These are phyloP conservation scores for Crambe crambe DNA, from an alignment of 37 sponge, comb jelly and placozoan genomes.

Conservation along the genomic window DNA sequence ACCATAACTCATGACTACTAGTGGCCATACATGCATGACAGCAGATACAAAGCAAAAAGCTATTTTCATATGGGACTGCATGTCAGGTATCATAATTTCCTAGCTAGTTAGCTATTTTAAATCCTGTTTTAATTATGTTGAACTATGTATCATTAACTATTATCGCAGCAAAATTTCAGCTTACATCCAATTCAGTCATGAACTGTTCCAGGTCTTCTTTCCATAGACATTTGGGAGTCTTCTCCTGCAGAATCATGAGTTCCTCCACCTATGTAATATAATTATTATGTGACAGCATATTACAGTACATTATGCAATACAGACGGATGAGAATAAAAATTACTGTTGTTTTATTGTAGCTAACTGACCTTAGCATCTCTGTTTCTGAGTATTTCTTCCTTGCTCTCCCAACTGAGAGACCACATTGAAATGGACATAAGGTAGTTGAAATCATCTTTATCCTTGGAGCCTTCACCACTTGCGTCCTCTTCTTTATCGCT, in stretches of 20 bases:
- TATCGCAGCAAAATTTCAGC: too few relatives aligned
- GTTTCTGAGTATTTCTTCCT: conserved; percentile 84
- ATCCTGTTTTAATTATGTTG: too few relatives aligned
- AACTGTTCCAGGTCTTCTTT: conserved; percentile 81
- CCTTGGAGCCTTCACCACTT: conserved; percentile 15
- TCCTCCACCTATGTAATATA: conserved; percentile 57
- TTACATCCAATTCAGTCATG: conserved; percentile 72
- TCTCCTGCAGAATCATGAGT: conserved; percentile 53
- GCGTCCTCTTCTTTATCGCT: conserved; percentile 22
- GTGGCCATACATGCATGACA: too few relatives aligned
- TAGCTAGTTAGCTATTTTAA: too few relatives aligned
- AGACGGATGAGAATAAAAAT: too few relatives aligned
- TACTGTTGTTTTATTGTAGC: too few relatives aligned
- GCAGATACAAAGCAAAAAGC: too few relatives aligned
- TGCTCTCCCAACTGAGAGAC: conserved; percentile 87
- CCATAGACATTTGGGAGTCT: conserved; percentile 82
- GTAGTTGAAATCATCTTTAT: conserved; percentile 81
- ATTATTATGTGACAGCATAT: too few relatives aligned
- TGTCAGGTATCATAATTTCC: too few relatives aligned
- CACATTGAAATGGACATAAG: conserved; percentile 88
- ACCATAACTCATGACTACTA: too few relatives aligned
- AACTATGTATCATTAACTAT: too few relatives aligned
- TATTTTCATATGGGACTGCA: too few relatives aligned
- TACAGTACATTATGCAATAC: not conserved
- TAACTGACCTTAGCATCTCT: conserved; percentile 80